Base-by-base conservation (phyloP, 2,888 invertebrate genomes). In the Galeruca laticollis region DNA sequence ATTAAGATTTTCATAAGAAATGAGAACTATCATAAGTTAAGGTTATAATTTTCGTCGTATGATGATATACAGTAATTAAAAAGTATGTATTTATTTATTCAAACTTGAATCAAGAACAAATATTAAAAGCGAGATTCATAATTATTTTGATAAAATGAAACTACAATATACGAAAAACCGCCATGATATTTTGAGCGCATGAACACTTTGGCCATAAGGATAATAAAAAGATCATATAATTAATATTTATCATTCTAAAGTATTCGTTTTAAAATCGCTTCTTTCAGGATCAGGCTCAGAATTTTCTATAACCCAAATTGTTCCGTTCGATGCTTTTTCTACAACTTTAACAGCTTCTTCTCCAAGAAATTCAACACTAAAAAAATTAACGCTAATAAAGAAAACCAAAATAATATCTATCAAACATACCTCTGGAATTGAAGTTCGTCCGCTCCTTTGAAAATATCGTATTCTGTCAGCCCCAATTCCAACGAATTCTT, bases 221-320 rank as follows among this genome's bases (percentile, higher is more conserved):
- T n/a, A n/a, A n/a, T n/a, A 26, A 26, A 26, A 26, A 26, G 26
- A 4, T 26, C 5, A 26, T 4, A 26, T 5, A 26, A 11, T 2
- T 33, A 37, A 37, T 9, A 37, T 2, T 15, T 47, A 40, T 40
- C n/a, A 11, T 13, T 1, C 18, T 9, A 47, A 47, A 47, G 15
- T 1, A 9, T 18, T 18, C 8, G 15, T 47, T 47, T 47, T 47
- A 47, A 47, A 47, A 47, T 31, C 33, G 33, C 15, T 54, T 33
- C 40, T 52, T 54, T 52, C 15, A 5, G 75, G 66, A 9, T 71
- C 18, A 43, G 85, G 85, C 67, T 84, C 78, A 0, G 81, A 82
- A 1, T 85, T 86, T 79, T 87, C 87, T 37, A 85, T 83, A 31
- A 86, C 77, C 88, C 88, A 88, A 0, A 85, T 84, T 0, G 86